Evolutionary conservation across 2,113 vertebrate species (phyloP), one percentile per base, ranked within the genome.

Genomic region (crab-eating macaque (Macaca fascicularis)): DNA sequence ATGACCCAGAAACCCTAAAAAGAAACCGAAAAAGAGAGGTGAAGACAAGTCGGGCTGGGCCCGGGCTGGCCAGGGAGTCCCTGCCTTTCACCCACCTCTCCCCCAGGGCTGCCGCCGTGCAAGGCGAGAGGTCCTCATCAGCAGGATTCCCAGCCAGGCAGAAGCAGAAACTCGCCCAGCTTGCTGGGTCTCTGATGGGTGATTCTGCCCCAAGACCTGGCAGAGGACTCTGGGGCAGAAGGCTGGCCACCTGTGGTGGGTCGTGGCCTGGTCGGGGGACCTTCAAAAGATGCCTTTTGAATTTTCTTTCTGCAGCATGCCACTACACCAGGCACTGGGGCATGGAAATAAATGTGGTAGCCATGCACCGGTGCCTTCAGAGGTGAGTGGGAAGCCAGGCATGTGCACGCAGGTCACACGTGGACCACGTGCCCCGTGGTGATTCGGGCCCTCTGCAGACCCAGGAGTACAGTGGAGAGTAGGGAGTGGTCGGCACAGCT

Each of bases 261-360:
- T 12, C 11, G 2, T 10, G 22, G 5, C 38, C 72, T 43, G 22
- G 17, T 55, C 6, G 17, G 52, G 52, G 17, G 52, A 55, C 52
- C 19, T 55, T 55, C 52, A 20, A 55, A 55, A 55, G 52, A 55
- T 1, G 9, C 16, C 16, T 40, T 45, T 2, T 4, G 32, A 10
- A 4, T 13, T 38, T 20, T 5, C 67, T 23, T 43, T 4, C 67
- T 27, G n/a, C 0, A 20, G 55, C 4, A 0, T 17, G 35, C 32
- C 32, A 0, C 19, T 0, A 11, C 3, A 10, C 16, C 32, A 11
- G 55, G 30, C 67, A 6, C 52, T 7, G 40, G 55, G 27, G 5
- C 4, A 4, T 11, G 23, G 69, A 6, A 1, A 1, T 4, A 30
- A 43, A 10, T 2, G 2, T 3, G 4, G 35, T 6, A 1, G 23